Conservation (phyloP, 2,888 invertebrate species). For the Melanostoma mellinum region DNA sequence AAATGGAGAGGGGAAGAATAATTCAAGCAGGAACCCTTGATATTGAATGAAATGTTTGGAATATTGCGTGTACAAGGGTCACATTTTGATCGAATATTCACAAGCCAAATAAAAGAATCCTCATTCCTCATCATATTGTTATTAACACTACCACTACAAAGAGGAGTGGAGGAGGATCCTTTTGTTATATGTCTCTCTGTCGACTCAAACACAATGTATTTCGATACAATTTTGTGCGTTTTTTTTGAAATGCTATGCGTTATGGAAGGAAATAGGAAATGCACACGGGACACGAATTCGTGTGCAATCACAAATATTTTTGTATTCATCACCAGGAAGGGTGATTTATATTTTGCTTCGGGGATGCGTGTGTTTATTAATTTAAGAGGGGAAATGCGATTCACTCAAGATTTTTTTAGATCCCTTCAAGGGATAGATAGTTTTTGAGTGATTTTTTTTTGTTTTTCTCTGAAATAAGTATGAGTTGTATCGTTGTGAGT, state of each 20-base stretch:
- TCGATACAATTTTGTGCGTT: slow-evolving; percentile 28
- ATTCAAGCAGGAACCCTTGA: slow-evolving; percentile 29
- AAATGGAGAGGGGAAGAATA: slow-evolving; percentile 29
- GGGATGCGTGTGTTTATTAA: background rate
- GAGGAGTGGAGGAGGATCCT: slow-evolving; percentile 63
- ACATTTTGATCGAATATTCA: slow-evolving; percentile 56
- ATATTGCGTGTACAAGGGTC: slow-evolving; percentile 65
- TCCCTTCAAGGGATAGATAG: background rate
- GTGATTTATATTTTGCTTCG: slow-evolving; percentile 32
- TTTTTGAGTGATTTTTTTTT: background rate
- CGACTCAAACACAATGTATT: slow-evolving; percentile 32
- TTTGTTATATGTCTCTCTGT: slow-evolving; percentile 33
- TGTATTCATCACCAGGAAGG: slow-evolving; percentile 50
- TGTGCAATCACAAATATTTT: slow-evolving; percentile 54
- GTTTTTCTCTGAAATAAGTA: too few species aligned
- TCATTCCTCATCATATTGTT: slow-evolving; percentile 28
- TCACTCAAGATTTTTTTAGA: slow-evolving; percentile 7
- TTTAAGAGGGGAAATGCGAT: slow-evolving; percentile 2
- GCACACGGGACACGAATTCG: slow-evolving; percentile 47
- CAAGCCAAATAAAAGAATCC: slow-evolving; percentile 57
- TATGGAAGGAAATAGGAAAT: slow-evolving; percentile 40
- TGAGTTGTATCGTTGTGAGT: background rate
- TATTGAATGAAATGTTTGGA: slow-evolving; percentile 36
- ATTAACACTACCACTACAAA: slow-evolving; percentile 41
- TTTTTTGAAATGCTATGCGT: slow-evolving; percentile 7